phyloP scores from a whole-genome alignment of 2,113 vertebrate species.

The Mus musculus region GRCm39 chr3:83974501-83975000 shows the following conservation, averaged over 20 bases:
- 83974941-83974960: neutral
- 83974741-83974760: constrained; percentile 14
- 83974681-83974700: neutral
- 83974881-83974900: neutral
- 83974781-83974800: neutral
- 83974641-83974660: no score
- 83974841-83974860: neutral
- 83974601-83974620: neutral
- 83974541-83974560: neutral
- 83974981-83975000: neutral
- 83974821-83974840: neutral
- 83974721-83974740: neutral
- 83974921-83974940: neutral
- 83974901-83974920: neutral
- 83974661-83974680: neutral
- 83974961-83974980: neutral
- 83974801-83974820: neutral
- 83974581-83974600: neutral
- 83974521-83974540: neutral
- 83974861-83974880: neutral
- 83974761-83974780: neutral
- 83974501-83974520: neutral
- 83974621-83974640: neutral
- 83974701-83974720: neutral
- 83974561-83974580: neutral